A percentile compares a stretch with the other conserved stretches of the same genome.
Conservation (phyloP, 2,113 vertebrate species). For the Desmodus rotundus region DNA sequence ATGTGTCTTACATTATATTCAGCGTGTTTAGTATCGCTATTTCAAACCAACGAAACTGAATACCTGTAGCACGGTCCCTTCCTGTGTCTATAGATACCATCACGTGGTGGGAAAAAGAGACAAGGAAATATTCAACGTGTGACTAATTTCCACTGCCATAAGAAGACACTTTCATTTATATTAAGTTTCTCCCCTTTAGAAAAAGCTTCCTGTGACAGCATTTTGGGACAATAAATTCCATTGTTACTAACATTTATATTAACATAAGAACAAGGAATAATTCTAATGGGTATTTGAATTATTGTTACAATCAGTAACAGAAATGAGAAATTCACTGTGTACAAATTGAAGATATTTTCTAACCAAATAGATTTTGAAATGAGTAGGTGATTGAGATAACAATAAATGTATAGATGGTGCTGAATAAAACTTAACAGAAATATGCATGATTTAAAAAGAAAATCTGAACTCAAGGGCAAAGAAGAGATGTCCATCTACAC, state of each 20-base stretch:
- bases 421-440: not conserved
- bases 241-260: not conserved
- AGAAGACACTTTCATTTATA: not conserved
- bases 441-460: not conserved
- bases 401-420: not conserved
- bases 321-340: not conserved
- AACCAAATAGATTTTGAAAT: not conserved
- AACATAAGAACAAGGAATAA: not conserved
- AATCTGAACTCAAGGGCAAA: not conserved
- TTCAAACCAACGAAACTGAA: not conserved
- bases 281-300: not conserved
- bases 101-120: not conserved
- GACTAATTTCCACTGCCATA: not conserved
- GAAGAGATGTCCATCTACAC: not conserved
- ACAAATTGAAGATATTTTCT: not conserved
- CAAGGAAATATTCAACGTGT: not conserved
- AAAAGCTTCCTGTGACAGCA: not conserved
- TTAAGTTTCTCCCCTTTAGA: not conserved
- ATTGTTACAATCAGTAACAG: not conserved
- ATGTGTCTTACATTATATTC: not conserved
- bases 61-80: not conserved
- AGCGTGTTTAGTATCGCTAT: not conserved
- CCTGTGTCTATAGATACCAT: not conserved
- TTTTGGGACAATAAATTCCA: not conserved
- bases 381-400: not conserved